A percentile compares a stretch with the other conserved stretches of the same genome.
Conservation (phyloP, 2,888 invertebrate species). For the Phortica magna region DNA sequence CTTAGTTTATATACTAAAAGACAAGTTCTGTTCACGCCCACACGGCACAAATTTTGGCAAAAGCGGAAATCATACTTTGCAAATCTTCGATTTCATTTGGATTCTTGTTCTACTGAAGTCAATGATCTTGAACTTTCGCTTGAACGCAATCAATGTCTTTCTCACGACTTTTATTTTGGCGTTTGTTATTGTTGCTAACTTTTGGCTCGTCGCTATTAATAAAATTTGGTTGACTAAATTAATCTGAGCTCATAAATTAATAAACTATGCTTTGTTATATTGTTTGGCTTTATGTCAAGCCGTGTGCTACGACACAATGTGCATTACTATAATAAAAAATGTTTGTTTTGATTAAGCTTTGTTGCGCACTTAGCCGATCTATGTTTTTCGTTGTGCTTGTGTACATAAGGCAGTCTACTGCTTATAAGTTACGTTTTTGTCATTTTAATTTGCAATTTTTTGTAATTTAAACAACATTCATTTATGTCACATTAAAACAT, state of each 20-base stretch:
- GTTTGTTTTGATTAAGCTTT: too few species aligned
- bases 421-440: too few species aligned
- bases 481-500: too few species aligned
- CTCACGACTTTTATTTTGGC: conserved; percentile 53
- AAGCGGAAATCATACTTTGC: conserved; percentile 22
- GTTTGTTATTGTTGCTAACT: conserved; percentile 15
- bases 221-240: not conserved
- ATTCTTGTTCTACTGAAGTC: conserved; percentile 25
- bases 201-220: conserved; percentile 13
- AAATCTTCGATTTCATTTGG: conserved; percentile 3
- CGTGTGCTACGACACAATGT: not conserved
- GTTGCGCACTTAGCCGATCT: too few species aligned
- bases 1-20: conserved; percentile 63
- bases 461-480: too few species aligned
- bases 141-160: conserved; percentile 65
- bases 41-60: conserved; percentile 52
- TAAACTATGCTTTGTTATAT: conserved; percentile 44
- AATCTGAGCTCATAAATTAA: conserved; percentile 46
- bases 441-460: too few species aligned
- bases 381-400: too few species aligned
- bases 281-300: not conserved
- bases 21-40: conserved; percentile 53
- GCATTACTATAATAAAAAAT: not conserved
- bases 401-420: too few species aligned
- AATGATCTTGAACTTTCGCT: conserved; percentile 63